Evolutionary conservation across 1,140 invertebrate genomes (phyloP), one percentile per base, ranked within the genome.

Genomic region (Nylanderia fulva): DNA sequence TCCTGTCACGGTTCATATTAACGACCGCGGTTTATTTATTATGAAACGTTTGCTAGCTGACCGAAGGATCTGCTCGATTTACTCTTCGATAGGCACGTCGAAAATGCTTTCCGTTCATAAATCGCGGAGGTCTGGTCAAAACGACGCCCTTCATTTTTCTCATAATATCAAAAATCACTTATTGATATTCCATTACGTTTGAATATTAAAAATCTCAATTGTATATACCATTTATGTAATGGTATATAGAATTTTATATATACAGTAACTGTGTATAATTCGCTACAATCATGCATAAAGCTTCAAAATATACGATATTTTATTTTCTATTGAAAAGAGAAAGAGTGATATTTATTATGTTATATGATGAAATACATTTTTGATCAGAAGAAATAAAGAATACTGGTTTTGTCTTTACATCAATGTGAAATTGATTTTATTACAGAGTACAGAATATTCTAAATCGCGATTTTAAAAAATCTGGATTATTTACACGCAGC

Each of bases 11-110:
- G n/a, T 15, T 82, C 77, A 42, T 82, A 82, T 82, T 60, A 82
- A 82, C 77, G 66, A 54, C 66, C 66, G 52, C 13, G 66, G 77
- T 82, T 82, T 82, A 82, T 82, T 82, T 82, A 82, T 71, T 82
- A 82, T 71, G 66, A 82, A 82, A 82, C 77, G 66, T 82, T 82
- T 82, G 66, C 52, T 72, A 45, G 77, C 66, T 82, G 77, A 72
- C 77, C 77, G 77, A 82, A 72, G 77, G 66, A 52, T 24, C 77
- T 21, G 42, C 15, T 72, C 66, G 66, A 71, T 72, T 82, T 60
- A 58, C 54, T 82, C 77, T 58, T 71, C 66, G 77, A 72, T 82
- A 72, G 66, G 54, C 6, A 42, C 11, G 36, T 45, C 66, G 66
- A 58, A 80, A 80, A 71, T 42, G 36, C 52, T 56, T 80, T 58